Evolutionary conservation across 1,140 invertebrate genomes (phyloP), one percentile per base, ranked within the genome.

Genomic region (Globodera rostochiensis): DNA sequence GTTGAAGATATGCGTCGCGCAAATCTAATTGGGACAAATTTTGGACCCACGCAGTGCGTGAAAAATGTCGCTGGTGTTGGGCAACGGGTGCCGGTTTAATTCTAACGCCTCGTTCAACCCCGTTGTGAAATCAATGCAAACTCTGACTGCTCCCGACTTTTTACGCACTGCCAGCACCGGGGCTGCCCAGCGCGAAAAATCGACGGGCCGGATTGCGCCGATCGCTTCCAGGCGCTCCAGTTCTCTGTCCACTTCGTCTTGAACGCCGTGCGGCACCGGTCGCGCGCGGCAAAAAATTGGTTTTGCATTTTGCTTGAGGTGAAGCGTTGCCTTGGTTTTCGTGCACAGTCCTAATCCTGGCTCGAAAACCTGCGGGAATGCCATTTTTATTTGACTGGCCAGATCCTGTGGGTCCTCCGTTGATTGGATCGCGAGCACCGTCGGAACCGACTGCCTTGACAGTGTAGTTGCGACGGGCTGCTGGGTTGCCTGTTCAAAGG

Each of bases 91-190:
- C 8, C 50, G 50, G 50, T 53, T 53, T 8, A 53, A 13, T 53
- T 53, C 50, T 13, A 53, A 53, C 5, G 50, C 50, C 8, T 53
- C 50, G 13, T 53, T 53, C 13, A 53, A 6, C 13, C 50, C 50
- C 8, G 85, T 86, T 11, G 80, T 80, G 73, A 88, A 88, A 82
- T 90, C 86, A 78, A 81, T 81, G 80, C 90, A 91, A 0, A 91
- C 66, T 46, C 90, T 74, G 4, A 90, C 86, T 79, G 83, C 82
- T 11, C 50, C 50, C 8, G 50, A 53, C 50, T 53, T 53, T 6
- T 53, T 53, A 0, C 50, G 50, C 50, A 50, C 50, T 11, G 50
- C 50, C 8, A 53, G 50, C 8, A 53, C 50, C 8, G 50, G 50
- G 1, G 50, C 50, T 13, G 50, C 50, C 50, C 50, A 53, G 13